Evolutionary conservation across 2,888 invertebrate genomes (phyloP), one percentile per base, ranked within the genome.

Genomic region (Abscondita cerata): DNA sequence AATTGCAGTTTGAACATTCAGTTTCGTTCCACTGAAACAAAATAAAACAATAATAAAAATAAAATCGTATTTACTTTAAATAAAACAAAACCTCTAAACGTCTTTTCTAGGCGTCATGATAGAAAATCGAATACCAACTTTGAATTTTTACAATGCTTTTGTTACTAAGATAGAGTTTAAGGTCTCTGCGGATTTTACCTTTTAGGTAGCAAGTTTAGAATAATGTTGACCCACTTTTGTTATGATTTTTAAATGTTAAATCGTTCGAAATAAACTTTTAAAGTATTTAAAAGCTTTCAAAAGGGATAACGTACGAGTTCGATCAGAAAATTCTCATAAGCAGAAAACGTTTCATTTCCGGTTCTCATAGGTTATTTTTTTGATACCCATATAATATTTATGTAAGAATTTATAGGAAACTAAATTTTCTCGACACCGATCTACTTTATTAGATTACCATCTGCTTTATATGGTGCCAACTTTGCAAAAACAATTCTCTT

Each of bases 261-360:
- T 25, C 25, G 6, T 4, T 4, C 6, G 6, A 25, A 25, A 25
- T 25, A 25, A 25, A 25, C 25, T 25, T 25, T 25, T 44, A 44
- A 44, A 18, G 16, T 44, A 44, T 44, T 44, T 44, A 44, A 44
- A 44, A 19, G 16, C 11, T 18, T 6, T 44, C 44, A 16, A 44
- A 44, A 18, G 19, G 11, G 44, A 44, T 44, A 44, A 44, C 18
- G 18, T 11, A 44, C 44, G 44, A 44, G 16, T 18, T 54, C 44
- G 44, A 44, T 19, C 18, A 11, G 44, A 44, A 44, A 44, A 44
- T 53, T 53, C 52, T 59, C 52, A 52, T 59, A 52, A 59, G 52
- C 41, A 52, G 47, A 44, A 48, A 59, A 36, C 52, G 40, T 59
- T 59, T 59, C 52, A 59, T 59, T 59, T 59, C 59, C 59, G 44